phyloP scores from a whole-genome alignment of 1,140 invertebrate species.

The Papilio aristodemus region DNA sequence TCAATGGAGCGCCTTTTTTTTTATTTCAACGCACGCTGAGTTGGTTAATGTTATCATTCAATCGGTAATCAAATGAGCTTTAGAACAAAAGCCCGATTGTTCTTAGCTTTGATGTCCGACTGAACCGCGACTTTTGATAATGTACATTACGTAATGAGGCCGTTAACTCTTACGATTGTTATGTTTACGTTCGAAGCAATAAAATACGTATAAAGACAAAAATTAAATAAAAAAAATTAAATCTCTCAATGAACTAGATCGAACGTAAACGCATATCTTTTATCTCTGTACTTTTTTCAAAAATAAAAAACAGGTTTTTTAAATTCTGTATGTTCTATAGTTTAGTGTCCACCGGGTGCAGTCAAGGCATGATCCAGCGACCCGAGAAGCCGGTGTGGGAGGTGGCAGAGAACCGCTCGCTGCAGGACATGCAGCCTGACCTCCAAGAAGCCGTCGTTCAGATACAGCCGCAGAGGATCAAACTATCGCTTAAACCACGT shows the following conservation, averaged over 20 bases:
- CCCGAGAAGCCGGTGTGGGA: slow-evolving; percentile 60
- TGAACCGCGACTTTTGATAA: slow-evolving; percentile 14
- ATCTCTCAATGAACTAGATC: no score
- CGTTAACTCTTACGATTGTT: slow-evolving; percentile 9
- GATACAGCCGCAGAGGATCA: slow-evolving; percentile 72
- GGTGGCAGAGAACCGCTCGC: slow-evolving; percentile 58
- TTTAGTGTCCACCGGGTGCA: slow-evolving; percentile 64
- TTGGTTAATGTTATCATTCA: slow-evolving; percentile 49
- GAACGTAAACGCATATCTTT: no score
- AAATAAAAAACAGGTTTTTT: background rate
- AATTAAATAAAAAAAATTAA: no score
- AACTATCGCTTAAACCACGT: slow-evolving; percentile 69
- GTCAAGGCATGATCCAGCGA: slow-evolving; percentile 62
- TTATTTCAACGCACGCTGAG: slow-evolving; percentile 48
- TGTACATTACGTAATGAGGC: slow-evolving; percentile 6
- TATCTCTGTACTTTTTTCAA: no score
- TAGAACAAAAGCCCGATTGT: slow-evolving; percentile 33
- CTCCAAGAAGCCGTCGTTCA: slow-evolving; percentile 60
- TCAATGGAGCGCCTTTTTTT: slow-evolving; percentile 46
- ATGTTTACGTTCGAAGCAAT: background rate
- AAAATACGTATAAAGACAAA: background rate
- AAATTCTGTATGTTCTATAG: slow-evolving; percentile 45
- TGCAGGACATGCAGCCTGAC: slow-evolving; percentile 61
- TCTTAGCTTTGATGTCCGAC: slow-evolving; percentile 15
- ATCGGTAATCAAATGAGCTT: slow-evolving; percentile 46